Conservation (phyloP, 2,888 invertebrate genomes). For the Lasius platythorax region DNA sequence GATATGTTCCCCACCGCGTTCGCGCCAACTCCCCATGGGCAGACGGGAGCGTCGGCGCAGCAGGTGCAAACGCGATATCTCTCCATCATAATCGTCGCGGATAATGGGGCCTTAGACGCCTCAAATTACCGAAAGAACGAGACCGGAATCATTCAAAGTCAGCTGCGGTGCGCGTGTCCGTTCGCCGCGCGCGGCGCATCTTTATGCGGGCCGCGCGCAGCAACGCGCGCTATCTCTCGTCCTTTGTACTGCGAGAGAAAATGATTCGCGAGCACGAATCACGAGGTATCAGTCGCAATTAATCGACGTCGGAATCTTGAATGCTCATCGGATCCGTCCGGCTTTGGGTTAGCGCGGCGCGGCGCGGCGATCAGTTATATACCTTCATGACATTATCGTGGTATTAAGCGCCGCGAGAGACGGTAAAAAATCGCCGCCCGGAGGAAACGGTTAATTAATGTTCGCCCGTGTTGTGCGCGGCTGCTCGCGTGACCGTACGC, state of each 20-base stretch:
- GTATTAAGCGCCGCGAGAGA: constrained; percentile 27
- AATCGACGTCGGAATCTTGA: constrained; percentile 69
- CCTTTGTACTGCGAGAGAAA: constrained; percentile 48
- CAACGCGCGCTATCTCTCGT: constrained; percentile 46
- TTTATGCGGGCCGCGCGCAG: constrained; percentile 48
- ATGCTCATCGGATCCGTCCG: constrained; percentile 56
- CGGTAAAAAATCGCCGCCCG: constrained; percentile 17
- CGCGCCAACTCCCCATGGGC: constrained; percentile 57
- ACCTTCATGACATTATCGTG: constrained; percentile 44
- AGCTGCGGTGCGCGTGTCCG: constrained; percentile 56
- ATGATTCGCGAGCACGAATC: constrained; percentile 62
- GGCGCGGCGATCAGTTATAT: constrained; percentile 28
- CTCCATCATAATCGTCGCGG: constrained; percentile 72
- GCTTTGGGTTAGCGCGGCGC: constrained; percentile 18
- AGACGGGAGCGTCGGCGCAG: constrained; percentile 60
- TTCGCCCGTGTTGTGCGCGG: not conserved
- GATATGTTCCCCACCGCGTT: constrained; percentile 61
- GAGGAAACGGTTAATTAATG: constrained; percentile 47
- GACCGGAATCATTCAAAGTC: constrained; percentile 72
- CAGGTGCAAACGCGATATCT: constrained; percentile 73
- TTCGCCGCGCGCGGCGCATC: constrained; percentile 15
- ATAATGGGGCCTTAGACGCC: constrained; percentile 74
- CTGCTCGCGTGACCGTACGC: constrained; percentile 39
- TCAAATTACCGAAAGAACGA: constrained; percentile 73
- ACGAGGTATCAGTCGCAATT: constrained; percentile 61